phyloP scores from a whole-genome alignment of 2,888 invertebrate species.

The Rotaria socialis region DNA sequence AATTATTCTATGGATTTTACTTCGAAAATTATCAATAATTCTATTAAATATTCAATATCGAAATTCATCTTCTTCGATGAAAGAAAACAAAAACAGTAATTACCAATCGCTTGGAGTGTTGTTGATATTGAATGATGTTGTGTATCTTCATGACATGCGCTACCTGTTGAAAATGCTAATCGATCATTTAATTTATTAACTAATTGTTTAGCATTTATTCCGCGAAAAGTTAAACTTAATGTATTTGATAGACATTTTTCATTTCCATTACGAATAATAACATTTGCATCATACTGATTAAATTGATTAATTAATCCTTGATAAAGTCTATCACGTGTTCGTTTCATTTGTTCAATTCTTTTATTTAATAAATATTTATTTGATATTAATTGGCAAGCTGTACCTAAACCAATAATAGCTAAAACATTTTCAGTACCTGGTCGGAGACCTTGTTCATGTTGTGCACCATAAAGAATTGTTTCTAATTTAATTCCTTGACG shows the following conservation, averaged over 20 bases:
- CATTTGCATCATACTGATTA: neutral
- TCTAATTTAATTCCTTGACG: slow-evolving; percentile 29
- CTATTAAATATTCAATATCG: too few species aligned
- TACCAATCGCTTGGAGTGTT: slow-evolving; percentile 4
- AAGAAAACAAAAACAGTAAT: neutral
- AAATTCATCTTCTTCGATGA: neutral
- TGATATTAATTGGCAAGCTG: slow-evolving; percentile 41
- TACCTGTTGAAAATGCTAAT: neutral
- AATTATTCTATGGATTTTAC: too few species aligned
- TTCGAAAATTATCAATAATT: neutral
- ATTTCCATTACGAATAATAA: neutral
- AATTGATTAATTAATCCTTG: neutral
- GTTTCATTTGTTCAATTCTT: neutral
- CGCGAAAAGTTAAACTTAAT: neutral
- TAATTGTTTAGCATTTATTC: slow-evolving; percentile 14
- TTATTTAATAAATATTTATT: neutral
- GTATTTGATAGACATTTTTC: neutral
- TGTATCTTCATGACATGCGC: slow-evolving; percentile 26
- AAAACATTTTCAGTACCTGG: slow-evolving; percentile 42
- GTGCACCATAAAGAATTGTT: slow-evolving; percentile 39
- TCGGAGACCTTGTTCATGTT: slow-evolving; percentile 42
- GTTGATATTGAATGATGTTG: neutral
- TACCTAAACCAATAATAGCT: slow-evolving; percentile 43
- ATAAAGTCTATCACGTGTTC: neutral
- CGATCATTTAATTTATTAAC: neutral